These are phyloP conservation scores for Conomelus anceps DNA, from an alignment of 2,888 invertebrate genomes.

Conservation along the genomic window DNA sequence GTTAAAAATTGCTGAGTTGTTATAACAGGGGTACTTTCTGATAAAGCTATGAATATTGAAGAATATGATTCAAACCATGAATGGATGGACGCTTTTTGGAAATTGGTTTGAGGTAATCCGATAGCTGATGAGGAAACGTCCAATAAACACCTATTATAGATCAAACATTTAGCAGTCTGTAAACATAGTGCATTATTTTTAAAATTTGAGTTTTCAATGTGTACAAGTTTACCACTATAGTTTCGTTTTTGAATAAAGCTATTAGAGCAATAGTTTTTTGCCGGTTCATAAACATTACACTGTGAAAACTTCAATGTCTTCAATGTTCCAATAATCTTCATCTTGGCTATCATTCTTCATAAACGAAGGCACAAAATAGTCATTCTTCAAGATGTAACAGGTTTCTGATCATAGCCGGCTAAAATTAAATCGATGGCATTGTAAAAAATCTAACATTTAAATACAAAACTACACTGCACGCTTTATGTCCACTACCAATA, in stretches of 20 bases:
- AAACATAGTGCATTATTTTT: not conserved
- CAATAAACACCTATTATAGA: constrained; percentile 3
- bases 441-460: not conserved
- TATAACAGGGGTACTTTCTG: constrained; percentile 62
- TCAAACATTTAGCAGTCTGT: constrained; percentile 1
- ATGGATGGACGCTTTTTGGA: constrained; percentile 11
- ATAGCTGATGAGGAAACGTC: not conserved
- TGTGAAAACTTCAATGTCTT: not conserved
- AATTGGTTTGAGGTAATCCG: too few species aligned
- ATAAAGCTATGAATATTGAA: constrained; percentile 48
- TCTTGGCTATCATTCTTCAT: not conserved
- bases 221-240: not conserved
- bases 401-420: not conserved
- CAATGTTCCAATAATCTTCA: not conserved
- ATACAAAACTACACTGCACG: not conserved
- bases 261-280: not conserved
- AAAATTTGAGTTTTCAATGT: not conserved
- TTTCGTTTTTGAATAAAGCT: not conserved
- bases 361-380: not conserved
- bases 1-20: constrained; percentile 60
- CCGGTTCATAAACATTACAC: not conserved
- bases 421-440: not conserved
- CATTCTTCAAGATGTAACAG: not conserved
- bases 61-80: constrained; percentile 8
- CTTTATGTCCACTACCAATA: too few species aligned